Evolutionary conservation across 2,888 invertebrate species (phyloP).

Genomic region (Agonopterix alstromeriana): DNA sequence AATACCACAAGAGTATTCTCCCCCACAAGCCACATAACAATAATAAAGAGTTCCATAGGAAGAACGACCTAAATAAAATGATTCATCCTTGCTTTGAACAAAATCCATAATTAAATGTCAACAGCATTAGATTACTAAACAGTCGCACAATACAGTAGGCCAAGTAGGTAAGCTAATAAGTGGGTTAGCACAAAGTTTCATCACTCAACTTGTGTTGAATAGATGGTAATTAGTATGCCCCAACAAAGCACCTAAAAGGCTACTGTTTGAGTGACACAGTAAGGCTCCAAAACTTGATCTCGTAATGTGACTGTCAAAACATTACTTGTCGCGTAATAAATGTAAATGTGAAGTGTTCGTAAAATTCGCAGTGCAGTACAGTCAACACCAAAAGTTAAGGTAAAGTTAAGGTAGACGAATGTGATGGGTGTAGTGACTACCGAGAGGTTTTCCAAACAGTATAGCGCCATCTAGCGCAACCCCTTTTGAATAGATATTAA

Average conservation of each 20-base stretch:
- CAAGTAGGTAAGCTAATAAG: conserved; percentile 16
- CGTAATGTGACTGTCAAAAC: conserved; percentile 23
- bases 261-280: conserved; percentile 13
- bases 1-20: no score
- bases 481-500: no score
- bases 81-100: no score
- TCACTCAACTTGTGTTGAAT: conserved; percentile 30
- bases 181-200: conserved; percentile 29
- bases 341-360: not conserved
- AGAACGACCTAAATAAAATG: no score
- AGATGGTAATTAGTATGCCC: conserved; percentile 35
- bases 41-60: no score
- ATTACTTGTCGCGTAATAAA: conserved; percentile 11
- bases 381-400: no score
- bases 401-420: no score
- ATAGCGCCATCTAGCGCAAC: no score
- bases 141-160: conserved; percentile 4
- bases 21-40: no score
- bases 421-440: no score
- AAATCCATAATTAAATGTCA: conserved; percentile 8
- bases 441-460: no score
- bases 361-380: no score
- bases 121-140: conserved; percentile 9
- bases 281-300: conserved; percentile 25
- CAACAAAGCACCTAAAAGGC: conserved; percentile 10